phyloP scores from a whole-genome alignment of 1,140 invertebrate genomes.

The Cyphomyrmex costatus region DNA sequence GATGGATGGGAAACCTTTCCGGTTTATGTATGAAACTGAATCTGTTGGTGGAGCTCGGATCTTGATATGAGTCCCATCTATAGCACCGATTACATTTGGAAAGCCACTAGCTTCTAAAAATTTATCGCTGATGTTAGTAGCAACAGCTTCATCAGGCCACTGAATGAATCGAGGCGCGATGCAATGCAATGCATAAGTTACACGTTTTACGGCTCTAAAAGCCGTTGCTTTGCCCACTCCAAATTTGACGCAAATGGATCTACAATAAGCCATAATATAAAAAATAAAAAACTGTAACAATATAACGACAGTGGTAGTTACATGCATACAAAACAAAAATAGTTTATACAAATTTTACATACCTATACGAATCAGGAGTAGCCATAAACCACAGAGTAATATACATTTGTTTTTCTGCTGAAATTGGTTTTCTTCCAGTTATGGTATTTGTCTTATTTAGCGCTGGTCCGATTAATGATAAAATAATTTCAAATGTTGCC shows the following conservation, averaged over 20 bases:
- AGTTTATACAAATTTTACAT: not conserved
- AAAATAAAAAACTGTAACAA: not conserved
- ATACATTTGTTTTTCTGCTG: conserved; percentile 10
- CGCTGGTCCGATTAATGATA: conserved; percentile 20
- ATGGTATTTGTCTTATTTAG: not conserved
- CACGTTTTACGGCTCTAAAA: conserved; percentile 11
- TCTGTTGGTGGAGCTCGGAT: not conserved
- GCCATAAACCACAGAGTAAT: conserved; percentile 26
- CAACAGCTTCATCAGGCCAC: not conserved
- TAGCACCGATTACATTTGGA: conserved; percentile 2
- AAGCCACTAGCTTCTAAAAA: conserved; percentile 3
- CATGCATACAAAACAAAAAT: conserved; percentile 5
- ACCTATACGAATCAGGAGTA: conserved; percentile 36
- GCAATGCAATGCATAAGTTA: conserved; percentile 5
- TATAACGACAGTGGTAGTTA: not conserved
- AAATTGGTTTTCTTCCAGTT: conserved; percentile 25
- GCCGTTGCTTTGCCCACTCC: conserved; percentile 7
- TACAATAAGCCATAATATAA: not conserved
- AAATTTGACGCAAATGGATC: conserved; percentile 19
- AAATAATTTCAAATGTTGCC: conserved; percentile 18
- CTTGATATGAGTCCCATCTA: conserved; percentile 12
- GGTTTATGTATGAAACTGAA: conserved; percentile 19
- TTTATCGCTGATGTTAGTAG: not conserved
- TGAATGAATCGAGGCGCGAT: conserved; percentile 15
- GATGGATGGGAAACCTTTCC: conserved; percentile 14